These are phyloP conservation scores for Mellivora capensis DNA, from an alignment of 2,113 vertebrate genomes.

Conservation along the genomic window DNA sequence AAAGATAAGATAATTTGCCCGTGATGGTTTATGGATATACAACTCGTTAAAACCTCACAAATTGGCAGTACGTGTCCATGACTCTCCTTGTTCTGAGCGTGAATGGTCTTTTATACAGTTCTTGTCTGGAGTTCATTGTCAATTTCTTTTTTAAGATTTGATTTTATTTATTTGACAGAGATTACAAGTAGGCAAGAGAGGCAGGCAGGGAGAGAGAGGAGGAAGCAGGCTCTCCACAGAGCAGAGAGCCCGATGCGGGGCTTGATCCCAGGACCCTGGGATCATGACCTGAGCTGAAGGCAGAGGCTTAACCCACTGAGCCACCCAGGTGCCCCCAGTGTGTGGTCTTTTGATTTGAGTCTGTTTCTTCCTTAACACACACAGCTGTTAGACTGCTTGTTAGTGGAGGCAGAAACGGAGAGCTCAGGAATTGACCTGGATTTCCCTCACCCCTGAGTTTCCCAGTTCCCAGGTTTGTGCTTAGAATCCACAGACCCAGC, in stretches of 20 bases:
- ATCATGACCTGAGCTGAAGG: no score
- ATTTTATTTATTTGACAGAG: no score
- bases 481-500: neutral
- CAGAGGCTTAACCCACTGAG: no score
- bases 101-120: neutral
- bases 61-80: fast-evolving
- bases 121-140: neutral
- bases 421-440: neutral
- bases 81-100: neutral
- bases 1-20: neutral
- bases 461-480: neutral
- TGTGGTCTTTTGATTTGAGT: neutral
- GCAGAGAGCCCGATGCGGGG: no score
- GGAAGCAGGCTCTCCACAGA: no score
- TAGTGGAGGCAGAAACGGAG: neutral
- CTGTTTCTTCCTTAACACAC: neutral
- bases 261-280: no score
- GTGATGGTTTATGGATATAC: neutral
- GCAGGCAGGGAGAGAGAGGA: no score
- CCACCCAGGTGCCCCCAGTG: no score
- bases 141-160: no score
- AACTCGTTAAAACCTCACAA: neutral
- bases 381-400: neutral
- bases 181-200: no score
- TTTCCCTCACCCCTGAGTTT: neutral